These are phyloP conservation scores for Melanotaenia duboulayi DNA, from an alignment of 2,113 vertebrate genomes.

Conservation along the genomic window DNA sequence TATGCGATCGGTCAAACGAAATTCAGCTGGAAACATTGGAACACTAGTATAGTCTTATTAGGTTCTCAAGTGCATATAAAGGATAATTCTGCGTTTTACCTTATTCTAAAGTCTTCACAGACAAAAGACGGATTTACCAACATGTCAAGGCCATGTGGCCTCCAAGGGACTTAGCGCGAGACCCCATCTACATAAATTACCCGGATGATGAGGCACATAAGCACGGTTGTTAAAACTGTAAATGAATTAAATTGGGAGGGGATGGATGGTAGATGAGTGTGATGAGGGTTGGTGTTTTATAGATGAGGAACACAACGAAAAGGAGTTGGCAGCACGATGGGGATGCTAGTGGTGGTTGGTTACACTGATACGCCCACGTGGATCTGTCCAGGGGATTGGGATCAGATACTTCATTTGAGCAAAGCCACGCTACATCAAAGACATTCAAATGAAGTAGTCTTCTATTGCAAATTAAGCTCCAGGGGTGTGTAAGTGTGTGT, in stretches of 20 bases:
- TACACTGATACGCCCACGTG: conserved; percentile 71
- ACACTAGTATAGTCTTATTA: not conserved
- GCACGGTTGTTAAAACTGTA: conserved; percentile 80
- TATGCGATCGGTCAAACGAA: no score
- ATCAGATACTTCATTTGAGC: conserved; percentile 80
- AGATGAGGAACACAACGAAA: conserved; percentile 57
- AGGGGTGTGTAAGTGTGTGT: conserved; percentile 57
- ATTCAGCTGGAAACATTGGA: no score
- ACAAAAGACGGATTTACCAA: conserved; percentile 40
- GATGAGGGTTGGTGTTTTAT: conserved; percentile 20
- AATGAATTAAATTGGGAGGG: conserved; percentile 60
- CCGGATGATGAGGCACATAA: conserved; percentile 77
- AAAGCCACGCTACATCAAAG: conserved; percentile 80
- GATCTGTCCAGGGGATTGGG: conserved; percentile 77
- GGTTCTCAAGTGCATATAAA: not conserved
- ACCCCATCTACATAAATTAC: conserved; percentile 83
- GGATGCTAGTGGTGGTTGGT: conserved; percentile 54
- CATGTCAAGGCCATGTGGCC: conserved; percentile 51
- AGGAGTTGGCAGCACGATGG: conserved; percentile 34
- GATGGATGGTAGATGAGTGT: conserved; percentile 33
- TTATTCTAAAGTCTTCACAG: not conserved
- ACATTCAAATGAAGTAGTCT: conserved; percentile 80
- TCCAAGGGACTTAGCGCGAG: conserved; percentile 56
- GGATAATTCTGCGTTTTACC: not conserved
- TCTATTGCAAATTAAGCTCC: conserved; percentile 77